A percentile compares a stretch with the other conserved stretches of the same genome.
Evolutionary conservation across 2,797 vertebrate species (phyloP).

Genomic region (Enteromius anoplus): DNA sequence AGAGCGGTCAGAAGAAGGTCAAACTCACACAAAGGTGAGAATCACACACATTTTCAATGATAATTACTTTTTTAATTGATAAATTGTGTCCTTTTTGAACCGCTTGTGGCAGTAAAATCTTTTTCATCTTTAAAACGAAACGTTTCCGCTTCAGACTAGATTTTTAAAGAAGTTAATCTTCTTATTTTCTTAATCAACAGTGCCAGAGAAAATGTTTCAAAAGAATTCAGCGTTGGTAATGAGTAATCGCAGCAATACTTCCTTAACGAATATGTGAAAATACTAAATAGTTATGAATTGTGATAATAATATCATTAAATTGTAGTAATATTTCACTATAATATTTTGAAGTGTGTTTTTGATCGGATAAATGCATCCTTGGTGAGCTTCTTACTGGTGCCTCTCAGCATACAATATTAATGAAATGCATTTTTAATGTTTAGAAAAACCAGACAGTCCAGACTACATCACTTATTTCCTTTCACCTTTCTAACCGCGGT

Average conservation of each 20-base stretch:
- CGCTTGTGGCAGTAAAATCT: not conserved
- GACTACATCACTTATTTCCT: not conserved
- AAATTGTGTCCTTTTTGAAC: not conserved
- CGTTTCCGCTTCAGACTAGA: not conserved
- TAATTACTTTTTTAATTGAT: not conserved
- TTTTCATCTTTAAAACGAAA: not conserved
- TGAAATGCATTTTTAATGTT: constrained; percentile 13
- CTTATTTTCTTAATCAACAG: too few relatives aligned
- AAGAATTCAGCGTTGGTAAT: too few relatives aligned
- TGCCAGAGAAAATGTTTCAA: too few relatives aligned
- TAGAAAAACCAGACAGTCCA: not conserved
- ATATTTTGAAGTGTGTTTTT: not conserved
- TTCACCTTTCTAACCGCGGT: not conserved
- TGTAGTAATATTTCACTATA: too few relatives aligned
- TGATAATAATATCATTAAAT: too few relatives aligned
- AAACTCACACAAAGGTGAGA: constrained; percentile 73
- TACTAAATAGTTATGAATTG: not conserved
- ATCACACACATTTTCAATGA: not conserved
- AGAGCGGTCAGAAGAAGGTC: constrained; percentile 85
- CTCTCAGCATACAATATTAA: not conserved
- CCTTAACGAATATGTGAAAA: not conserved
- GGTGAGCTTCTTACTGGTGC: not conserved
- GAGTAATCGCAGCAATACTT: not conserved
- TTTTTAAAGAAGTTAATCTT: too few relatives aligned
- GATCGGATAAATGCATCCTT: not conserved